phyloP scores from a whole-genome alignment of 1,140 invertebrate genomes.

The Drosophila subobscura region DNA sequence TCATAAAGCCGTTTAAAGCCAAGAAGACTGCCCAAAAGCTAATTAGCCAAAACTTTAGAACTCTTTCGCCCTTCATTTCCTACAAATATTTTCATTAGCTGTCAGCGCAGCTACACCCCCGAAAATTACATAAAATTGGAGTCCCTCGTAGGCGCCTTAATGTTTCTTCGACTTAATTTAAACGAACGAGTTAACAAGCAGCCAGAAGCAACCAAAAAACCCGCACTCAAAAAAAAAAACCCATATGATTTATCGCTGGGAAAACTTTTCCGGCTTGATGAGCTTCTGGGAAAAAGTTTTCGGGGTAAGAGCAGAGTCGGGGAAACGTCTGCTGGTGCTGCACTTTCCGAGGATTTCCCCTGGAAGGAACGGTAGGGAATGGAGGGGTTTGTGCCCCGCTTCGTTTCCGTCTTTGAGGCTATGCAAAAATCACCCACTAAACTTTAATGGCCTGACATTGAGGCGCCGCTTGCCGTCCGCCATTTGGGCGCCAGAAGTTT shows the following conservation, averaged over 20 bases:
- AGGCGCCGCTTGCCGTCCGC: conserved; percentile 66
- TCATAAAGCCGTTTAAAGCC: neutral
- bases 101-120: conserved; percentile 30
- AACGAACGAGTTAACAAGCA: conserved; percentile 75
- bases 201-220: conserved; percentile 18
- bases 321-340: conserved; percentile 50
- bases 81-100: conserved; percentile 64
- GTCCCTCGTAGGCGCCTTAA: conserved; percentile 29
- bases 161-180: conserved; percentile 70
- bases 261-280: conserved; percentile 61
- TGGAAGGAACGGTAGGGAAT: too few species aligned
- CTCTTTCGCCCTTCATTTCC: conserved; percentile 10
- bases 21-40: conserved; percentile 21
- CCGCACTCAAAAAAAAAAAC: too few species aligned
- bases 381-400: conserved; percentile 13
- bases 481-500: conserved; percentile 75
- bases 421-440: conserved; percentile 71
- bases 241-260: conserved; percentile 69
- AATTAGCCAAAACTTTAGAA: conserved; percentile 33
- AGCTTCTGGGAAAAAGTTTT: conserved; percentile 46
- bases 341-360: conserved; percentile 4
- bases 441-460: conserved; percentile 78
- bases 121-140: conserved; percentile 60
- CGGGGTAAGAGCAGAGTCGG: conserved; percentile 17
- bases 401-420: conserved; percentile 33